Evolutionary conservation across 2,797 vertebrate species (phyloP).

Genomic region (Dendrocincla tyrannina): DNA sequence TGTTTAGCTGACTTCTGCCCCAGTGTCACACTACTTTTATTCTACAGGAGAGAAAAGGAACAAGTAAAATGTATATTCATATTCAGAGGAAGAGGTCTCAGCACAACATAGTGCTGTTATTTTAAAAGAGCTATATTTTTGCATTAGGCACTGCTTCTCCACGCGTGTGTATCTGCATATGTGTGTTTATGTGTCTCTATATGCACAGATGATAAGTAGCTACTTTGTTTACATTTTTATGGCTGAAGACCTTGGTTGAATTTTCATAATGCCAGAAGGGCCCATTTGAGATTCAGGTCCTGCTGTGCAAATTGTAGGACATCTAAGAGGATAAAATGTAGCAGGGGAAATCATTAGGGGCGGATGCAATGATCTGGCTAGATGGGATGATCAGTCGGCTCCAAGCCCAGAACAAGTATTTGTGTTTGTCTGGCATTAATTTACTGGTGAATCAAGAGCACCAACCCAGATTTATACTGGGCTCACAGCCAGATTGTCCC

Average conservation of each 20-base stretch:
- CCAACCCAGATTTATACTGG: fast-evolving
- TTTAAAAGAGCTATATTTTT: neutral
- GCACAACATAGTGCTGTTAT: neutral
- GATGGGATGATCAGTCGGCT: neutral
- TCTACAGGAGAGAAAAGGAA: neutral
- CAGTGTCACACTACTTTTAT: neutral
- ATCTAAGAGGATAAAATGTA: slow-evolving; percentile 21
- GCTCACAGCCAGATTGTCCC: neutral
- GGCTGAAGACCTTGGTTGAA: slow-evolving; percentile 16
- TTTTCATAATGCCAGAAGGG: slow-evolving; percentile 46
- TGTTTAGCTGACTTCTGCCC: neutral
- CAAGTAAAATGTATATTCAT: neutral
- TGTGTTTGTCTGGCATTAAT: neutral
- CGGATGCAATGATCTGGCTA: neutral
- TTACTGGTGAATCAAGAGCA: neutral
- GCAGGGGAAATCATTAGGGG: neutral
- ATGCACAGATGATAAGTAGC: neutral
- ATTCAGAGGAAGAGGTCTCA: neutral
- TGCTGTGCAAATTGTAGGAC: slow-evolving; percentile 12
- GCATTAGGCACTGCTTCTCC: neutral
- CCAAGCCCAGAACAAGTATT: neutral
- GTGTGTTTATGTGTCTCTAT: neutral
- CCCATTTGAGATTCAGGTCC: neutral
- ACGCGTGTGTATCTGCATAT: neutral
- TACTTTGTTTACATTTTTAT: slow-evolving; percentile 37